phyloP scores from a whole-genome alignment of 2,113 vertebrate species.

The Bubo scandiacus region DNA sequence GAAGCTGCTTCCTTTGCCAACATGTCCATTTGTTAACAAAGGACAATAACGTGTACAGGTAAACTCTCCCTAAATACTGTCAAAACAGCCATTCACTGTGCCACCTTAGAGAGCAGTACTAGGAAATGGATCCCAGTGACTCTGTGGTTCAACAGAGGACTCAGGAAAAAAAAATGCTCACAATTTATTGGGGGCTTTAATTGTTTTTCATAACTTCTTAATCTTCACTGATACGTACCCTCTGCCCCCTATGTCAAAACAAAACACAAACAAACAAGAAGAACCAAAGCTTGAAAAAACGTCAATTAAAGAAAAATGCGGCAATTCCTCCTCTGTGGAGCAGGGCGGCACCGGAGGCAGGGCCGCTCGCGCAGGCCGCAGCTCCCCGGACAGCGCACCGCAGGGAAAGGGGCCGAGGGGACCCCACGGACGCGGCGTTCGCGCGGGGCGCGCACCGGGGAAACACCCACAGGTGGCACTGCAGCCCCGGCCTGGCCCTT shows the following conservation, averaged over 20 bases:
- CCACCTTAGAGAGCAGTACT: accelerated
- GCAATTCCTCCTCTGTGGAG: accelerated
- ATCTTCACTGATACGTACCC: accelerated
- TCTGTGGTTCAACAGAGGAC: accelerated
- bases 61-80: not conserved
- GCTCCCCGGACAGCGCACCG: accelerated
- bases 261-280: too few species aligned
- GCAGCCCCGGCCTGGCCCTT: too few species aligned
- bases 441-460: too few species aligned
- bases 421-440: not conserved
- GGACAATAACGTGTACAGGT: accelerated
- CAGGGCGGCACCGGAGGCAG: accelerated
- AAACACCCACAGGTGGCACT: accelerated
- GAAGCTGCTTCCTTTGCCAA: not conserved
- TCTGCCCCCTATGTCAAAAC: not conserved
- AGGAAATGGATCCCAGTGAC: accelerated
- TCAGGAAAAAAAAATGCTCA: not conserved
- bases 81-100: too few species aligned
- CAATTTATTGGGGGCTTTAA: not conserved
- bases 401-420: too few species aligned
- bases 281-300: accelerated
- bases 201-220: not conserved
- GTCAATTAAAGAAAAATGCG: accelerated
- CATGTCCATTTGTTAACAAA: not conserved
- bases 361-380: not conserved